phyloP scores from a whole-genome alignment of 1,140 invertebrate species.

The Proales similis region DNA sequence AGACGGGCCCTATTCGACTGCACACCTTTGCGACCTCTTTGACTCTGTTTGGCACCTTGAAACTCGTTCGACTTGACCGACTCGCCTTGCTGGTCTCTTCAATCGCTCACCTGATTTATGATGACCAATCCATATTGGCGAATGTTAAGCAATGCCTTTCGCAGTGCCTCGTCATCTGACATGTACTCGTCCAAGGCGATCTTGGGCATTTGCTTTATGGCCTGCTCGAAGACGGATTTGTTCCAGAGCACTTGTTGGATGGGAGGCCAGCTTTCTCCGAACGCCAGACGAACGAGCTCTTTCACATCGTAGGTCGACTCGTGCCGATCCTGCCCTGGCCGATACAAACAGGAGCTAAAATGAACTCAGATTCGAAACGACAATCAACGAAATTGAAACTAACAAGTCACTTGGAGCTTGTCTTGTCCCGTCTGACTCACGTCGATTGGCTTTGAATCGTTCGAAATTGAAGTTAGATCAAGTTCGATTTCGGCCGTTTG shows the following conservation, averaged over 20 bases:
- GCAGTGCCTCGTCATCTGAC: too few relatives aligned
- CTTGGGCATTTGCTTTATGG: too few relatives aligned
- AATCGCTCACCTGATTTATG: too few relatives aligned
- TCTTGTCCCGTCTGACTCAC: conserved; percentile 30
- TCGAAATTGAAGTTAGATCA: conserved; percentile 38
- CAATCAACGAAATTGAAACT: too few relatives aligned
- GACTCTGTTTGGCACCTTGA: conserved; percentile 41
- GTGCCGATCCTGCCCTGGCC: conserved; percentile 45
- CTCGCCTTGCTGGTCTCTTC: too few relatives aligned
- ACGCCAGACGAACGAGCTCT: conserved; percentile 41
- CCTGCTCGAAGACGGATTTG: too few relatives aligned
- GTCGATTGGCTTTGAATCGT: conserved; percentile 24
- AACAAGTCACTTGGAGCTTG: conserved; percentile 40
- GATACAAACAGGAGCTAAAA: background rate
- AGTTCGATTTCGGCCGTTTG: conserved; percentile 43
- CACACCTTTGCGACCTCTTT: conserved; percentile 56
- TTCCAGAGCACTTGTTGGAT: too few relatives aligned
- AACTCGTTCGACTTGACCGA: conserved; percentile 3
- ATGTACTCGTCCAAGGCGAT: too few relatives aligned
- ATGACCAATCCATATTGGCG: conserved; percentile 43
- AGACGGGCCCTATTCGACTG: conserved; percentile 56
- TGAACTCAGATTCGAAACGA: conserved; percentile 18
- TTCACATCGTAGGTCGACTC: conserved; percentile 41
- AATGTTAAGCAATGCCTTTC: too few relatives aligned
- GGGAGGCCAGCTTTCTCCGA: too few relatives aligned